Evolutionary conservation across 2,888 invertebrate genomes (phyloP), one percentile per base, ranked within the genome.

Genomic region (Aphrophora alni): DNA sequence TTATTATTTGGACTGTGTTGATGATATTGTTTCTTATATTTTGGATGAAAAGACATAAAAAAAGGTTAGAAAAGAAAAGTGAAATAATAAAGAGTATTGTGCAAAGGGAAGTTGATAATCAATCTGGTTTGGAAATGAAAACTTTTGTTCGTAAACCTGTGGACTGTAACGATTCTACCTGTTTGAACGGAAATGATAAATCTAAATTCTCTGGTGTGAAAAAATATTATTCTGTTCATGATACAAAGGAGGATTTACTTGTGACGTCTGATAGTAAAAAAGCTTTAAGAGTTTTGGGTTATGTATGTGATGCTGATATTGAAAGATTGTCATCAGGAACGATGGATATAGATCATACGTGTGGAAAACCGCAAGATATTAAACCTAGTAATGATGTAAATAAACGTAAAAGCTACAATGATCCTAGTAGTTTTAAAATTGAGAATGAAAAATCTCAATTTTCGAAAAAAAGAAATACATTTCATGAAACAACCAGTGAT

Each of bases 1-100:
- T 77, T 71, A n/a, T 77, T 0, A 10, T 77, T 0, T 77, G 77
- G 77, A 26, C 71, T 26, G 8, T 38, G 14, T 38, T 77, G 26
- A n/a, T 26, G 14, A 4, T 27, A 5, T 24, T 77, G 71, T 26
- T 77, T 26, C 10, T 74, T 5, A 38, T 71, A 24, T 71, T 77
- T 4, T 59, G 4, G 21, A 21, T 1, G 21, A 21, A 21, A 8
- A 21, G 59, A 7, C 59, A 59, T 21, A 5, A 21, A 59, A n/a
- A 21, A 21, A 59, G 21, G 10, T 21, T 59, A 21, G 7, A 59
- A 14, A 21, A 21, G 21, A 59, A 59, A 59, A 59, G 4, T 21
- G 59, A 59, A 59, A n/a, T 12, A 21, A 59, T 21, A 5, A 59
- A 59, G 14, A 10, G 4, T 21, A 21, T 59, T 59, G 21, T 21